Evolutionary conservation across 2,797 vertebrate species (phyloP), one percentile per base, ranked within the genome.

Genomic region (Peromyscus melanophrys): DNA sequence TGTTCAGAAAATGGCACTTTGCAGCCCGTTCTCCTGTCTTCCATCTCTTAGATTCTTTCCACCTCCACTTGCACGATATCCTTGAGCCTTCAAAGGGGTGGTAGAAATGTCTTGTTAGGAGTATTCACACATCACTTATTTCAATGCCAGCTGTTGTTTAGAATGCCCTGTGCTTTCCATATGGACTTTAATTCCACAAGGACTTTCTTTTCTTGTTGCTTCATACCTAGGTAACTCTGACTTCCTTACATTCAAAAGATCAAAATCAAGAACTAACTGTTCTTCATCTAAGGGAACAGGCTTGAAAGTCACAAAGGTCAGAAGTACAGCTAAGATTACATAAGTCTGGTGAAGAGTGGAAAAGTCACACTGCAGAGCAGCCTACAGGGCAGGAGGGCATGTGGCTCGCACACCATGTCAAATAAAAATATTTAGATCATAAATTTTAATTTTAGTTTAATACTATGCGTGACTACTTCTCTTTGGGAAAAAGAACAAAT

Each of bases 401-500:
- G 4, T 71, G 43, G 43, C 1, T 57, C 34, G 11, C 23, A 27
- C 46, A 27, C 6, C 78, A 84, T 13, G 55, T 25, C 55, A 57
- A 96, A 95, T 89, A 81, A 93, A 93, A 92, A 59, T 21, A 25
- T 65, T 93, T 92, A 17, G 19, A 7, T 14, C 49, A 94, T 76
- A 90, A 89, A 78, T 80, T 63, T 82, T 52, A 91, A 89, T 14
- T 92, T 59, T 85, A 84, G 43, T 46, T 92, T 63, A 94, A 43
- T 61, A 92, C 21, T 21, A 43, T 73, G 46, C 1, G 0, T 97
- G 88, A 96, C 77, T 85, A 4, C 43, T 77, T 94, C 85, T 75
- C 88, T 95, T 59, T 75, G 77, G 85, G 57, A 52, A 96, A 76
- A 13, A 82, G 49, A 95, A 84, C 87, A 75, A 96, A 46, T 83